Conservation (phyloP, 2,797 vertebrate genomes). For the Vireo griseus region DNA sequence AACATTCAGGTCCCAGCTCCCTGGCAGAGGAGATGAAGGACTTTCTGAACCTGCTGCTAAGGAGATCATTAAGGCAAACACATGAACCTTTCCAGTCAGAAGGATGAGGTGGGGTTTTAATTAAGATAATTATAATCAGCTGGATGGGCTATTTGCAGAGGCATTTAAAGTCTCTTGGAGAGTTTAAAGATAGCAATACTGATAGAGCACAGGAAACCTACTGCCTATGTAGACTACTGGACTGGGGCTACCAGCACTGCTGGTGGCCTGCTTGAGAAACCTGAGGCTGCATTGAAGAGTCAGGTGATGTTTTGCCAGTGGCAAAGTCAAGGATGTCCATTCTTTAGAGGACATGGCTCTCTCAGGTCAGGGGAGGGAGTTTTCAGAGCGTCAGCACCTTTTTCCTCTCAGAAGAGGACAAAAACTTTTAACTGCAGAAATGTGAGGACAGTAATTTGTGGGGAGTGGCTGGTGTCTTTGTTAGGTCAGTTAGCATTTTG, state of each 20-base stretch:
- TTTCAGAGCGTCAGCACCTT: not conserved
- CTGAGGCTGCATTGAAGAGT: fast-evolving
- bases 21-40: not conserved
- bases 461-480: not conserved
- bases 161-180: slow-evolving; percentile 24
- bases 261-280: not conserved
- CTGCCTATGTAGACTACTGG: not conserved
- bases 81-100: slow-evolving; percentile 22
- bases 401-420: not conserved
- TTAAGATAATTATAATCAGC: slow-evolving; percentile 59
- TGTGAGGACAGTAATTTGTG: not conserved
- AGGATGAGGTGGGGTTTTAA: slow-evolving; percentile 63
- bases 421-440: not conserved
- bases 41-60: slow-evolving; percentile 11
- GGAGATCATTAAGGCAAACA: slow-evolving; percentile 49
- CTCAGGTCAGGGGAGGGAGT: not conserved
- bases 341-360: not conserved
- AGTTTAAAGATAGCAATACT: not conserved
- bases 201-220: fast-evolving
- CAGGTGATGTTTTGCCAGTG: not conserved
- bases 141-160: slow-evolving; percentile 58
- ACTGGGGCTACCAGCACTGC: not conserved
- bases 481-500: not conserved
- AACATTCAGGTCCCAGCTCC: not conserved
- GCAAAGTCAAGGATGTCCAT: not conserved